Conservation (phyloP, 2,113 vertebrate genomes). For the Pteruthius melanotis region DNA sequence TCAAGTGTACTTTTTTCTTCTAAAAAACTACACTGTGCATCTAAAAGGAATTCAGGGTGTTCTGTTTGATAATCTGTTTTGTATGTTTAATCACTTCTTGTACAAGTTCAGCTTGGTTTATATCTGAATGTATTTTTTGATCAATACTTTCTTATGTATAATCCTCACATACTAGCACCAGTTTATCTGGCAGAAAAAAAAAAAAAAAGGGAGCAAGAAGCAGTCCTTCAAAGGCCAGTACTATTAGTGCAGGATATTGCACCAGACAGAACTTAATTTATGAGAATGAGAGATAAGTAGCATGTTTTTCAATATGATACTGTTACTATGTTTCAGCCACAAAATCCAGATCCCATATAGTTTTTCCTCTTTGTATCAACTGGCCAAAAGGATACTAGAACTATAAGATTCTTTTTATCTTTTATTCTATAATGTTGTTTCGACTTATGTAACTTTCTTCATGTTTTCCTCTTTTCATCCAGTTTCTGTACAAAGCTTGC, state of each 20-base stretch:
- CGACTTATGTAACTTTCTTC: neutral
- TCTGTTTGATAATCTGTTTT: neutral
- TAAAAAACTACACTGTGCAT: neutral
- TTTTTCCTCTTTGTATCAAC: neutral
- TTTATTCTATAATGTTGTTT: neutral
- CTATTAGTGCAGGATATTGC: neutral
- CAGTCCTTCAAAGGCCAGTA: neutral
- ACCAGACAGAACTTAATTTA: neutral
- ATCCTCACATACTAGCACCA: neutral
- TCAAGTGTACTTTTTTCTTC: neutral
- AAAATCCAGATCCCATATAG: neutral
- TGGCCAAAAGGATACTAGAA: neutral
- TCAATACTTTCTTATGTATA: neutral
- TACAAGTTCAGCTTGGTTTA: neutral
- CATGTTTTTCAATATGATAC: neutral
- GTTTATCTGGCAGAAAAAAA: neutral
- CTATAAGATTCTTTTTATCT: neutral
- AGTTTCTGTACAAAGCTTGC: neutral
- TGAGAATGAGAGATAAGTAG: neutral
- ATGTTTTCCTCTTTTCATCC: fast-evolving
- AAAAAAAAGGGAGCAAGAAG: neutral
- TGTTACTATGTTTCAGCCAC: neutral
- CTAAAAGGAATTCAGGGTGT: neutral
- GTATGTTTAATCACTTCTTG: neutral
- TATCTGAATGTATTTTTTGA: neutral